Evolutionary conservation across 2,888 invertebrate genomes (phyloP), one percentile per base, ranked within the genome.

Genomic region (Aleiodes leptofemur): DNA sequence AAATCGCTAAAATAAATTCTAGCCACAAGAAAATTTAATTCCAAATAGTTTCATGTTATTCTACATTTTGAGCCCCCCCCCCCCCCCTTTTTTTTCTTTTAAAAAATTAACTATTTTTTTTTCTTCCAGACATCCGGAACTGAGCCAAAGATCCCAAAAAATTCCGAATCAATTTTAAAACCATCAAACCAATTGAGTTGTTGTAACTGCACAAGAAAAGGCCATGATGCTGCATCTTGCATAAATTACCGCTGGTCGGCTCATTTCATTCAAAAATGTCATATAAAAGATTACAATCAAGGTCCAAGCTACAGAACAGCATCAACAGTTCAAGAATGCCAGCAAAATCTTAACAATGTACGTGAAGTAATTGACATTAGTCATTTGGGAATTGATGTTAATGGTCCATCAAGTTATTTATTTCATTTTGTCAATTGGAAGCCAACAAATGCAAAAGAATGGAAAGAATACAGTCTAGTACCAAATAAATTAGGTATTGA

Each of bases 171-270:
- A 0, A 76, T 82, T 4, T 83, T 90, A 82, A 91, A 90, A 81
- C 83, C 89, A 0, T 69, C 81, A 4, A 80, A 84, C 61, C 77
- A 86, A 38, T 80, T 88, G 3, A 88, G 86, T 82, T 91, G 91
- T 78, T 90, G 90, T 70, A 90, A 90, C 71, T 91, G 91, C 80
- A 87, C 89, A 0, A 83, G 80, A 71, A 83, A 83, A 16, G 91
- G 91, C 0, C 91, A 91, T 50, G 87, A 88, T 16, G 83, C 82
- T 2, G 78, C 82, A n/a, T 81, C 70, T 3, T 89, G 89, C 61
- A 78, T 31, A 0, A 83, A 83, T 55, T 83, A 83, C 61, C 83
- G 85, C 11, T 88, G 87, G 87, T 87, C 87, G 2, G 82, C 76
- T 43, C 88, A 89, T 72, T 88, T 86, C 77, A 81, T 82, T 50